Conservation (phyloP, 2,888 invertebrate genomes). For the Alloplasta piceator region DNA sequence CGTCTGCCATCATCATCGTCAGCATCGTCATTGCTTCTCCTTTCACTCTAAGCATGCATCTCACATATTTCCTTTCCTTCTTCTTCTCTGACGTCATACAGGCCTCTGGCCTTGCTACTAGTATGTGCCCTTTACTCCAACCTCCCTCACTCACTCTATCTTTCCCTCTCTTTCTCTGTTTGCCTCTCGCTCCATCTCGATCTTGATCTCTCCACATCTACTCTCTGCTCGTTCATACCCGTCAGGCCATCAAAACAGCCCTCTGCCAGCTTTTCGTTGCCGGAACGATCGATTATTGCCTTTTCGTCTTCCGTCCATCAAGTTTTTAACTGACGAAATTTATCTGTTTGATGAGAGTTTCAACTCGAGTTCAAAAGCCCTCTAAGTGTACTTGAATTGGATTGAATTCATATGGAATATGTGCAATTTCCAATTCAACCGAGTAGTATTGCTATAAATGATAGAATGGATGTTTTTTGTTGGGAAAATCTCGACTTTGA, state of each 20-base stretch:
- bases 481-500: no score
- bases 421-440: no score
- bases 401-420: no score
- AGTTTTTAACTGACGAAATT: no score
- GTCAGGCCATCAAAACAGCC: slow-evolving; percentile 68
- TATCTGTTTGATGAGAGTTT: no score
- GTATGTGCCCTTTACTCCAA: slow-evolving; percentile 46
- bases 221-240: slow-evolving; percentile 67
- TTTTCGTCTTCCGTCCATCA: not conserved
- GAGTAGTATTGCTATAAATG: no score
- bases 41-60: slow-evolving; percentile 20
- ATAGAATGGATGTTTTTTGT: no score
- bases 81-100: slow-evolving; percentile 67
- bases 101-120: slow-evolving; percentile 70
- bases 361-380: no score
- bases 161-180: slow-evolving; percentile 64
- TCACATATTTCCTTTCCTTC: no score
- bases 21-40: slow-evolving; percentile 52
- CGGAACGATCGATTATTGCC: slow-evolving; percentile 78
- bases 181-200: slow-evolving; percentile 50
- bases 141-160: no score
- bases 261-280: slow-evolving; percentile 71
- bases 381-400: no score
- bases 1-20: slow-evolving; percentile 39
- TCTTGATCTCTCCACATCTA: slow-evolving; percentile 31